Evolutionary conservation across 1,140 invertebrate species (phyloP).

Genomic region (Stenopsyche tienmushanensis): DNA sequence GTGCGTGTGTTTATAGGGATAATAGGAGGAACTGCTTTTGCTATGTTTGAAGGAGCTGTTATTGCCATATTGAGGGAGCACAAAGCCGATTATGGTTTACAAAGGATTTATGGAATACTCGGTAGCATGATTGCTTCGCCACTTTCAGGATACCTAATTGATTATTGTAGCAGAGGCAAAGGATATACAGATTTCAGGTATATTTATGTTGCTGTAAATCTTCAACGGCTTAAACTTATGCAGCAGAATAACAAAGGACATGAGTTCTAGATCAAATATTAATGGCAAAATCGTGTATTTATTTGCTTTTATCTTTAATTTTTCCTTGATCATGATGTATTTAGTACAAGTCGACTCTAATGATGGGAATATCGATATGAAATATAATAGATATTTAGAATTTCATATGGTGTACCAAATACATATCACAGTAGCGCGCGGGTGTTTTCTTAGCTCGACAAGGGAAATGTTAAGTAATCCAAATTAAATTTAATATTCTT

Average conservation of each 20-base stretch:
- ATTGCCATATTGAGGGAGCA: constrained; percentile 76
- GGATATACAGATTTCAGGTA: constrained; percentile 74
- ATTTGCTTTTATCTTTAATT: no score
- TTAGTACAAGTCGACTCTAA: no score
- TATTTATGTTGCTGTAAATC: constrained; percentile 3
- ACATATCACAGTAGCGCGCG: no score
- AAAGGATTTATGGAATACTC: constrained; percentile 75
- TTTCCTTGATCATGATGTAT: no score
- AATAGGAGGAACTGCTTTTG: constrained; percentile 72
- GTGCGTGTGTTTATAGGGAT: constrained; percentile 72
- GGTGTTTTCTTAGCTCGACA: no score
- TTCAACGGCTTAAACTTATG: background rate
- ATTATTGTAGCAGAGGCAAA: constrained; percentile 60
- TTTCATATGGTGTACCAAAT: no score
- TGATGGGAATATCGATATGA: no score
- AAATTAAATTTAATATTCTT: no score
- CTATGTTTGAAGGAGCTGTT: constrained; percentile 82
- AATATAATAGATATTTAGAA: no score
- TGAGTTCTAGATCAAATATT: constrained; percentile 1
- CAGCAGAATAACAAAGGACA: background rate
- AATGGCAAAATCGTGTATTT: no score
- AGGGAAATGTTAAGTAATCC: no score
- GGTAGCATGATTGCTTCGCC: constrained; percentile 80
- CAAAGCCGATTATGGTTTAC: constrained; percentile 77
- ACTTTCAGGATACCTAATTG: constrained; percentile 73